Percentiles rank a stretch among this genome's conserved stretches.
phyloP scores from a whole-genome alignment of 2,888 invertebrate species.

The Drosophila ustulata region DNA sequence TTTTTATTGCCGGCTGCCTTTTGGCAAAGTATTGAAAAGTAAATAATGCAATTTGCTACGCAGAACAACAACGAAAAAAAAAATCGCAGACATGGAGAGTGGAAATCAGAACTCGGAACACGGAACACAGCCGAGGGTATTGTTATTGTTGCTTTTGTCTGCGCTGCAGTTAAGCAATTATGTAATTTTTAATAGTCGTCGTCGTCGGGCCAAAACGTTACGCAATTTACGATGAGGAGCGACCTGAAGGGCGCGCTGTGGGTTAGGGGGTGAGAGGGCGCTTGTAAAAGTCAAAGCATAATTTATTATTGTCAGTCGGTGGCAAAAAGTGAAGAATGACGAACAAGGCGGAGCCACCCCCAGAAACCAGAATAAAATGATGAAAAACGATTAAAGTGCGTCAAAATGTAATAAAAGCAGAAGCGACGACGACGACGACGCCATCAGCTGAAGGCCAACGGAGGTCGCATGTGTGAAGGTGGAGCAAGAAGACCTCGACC shows the following conservation, averaged over 20 bases:
- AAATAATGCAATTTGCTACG: slow-evolving; percentile 74
- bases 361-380: slow-evolving; percentile 42
- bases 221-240: slow-evolving; percentile 60
- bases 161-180: slow-evolving; percentile 71
- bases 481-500: slow-evolving; percentile 13
- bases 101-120: slow-evolving; percentile 15
- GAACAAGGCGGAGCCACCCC: slow-evolving; percentile 37
- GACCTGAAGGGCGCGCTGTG: background rate
- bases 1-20: slow-evolving; percentile 21
- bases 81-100: slow-evolving; percentile 14
- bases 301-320: slow-evolving; percentile 72
- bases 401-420: slow-evolving; percentile 59
- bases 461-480: slow-evolving; percentile 41
- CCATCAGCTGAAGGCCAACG: slow-evolving; percentile 20
- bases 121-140: slow-evolving; percentile 20
- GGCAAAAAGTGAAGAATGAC: slow-evolving; percentile 38
- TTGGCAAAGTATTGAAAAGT: slow-evolving; percentile 64
- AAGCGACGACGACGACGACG: slow-evolving; percentile 1
- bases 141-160: slow-evolving; percentile 40
- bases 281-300: slow-evolving; percentile 71
- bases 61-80: slow-evolving; percentile 25
- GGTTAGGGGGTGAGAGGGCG: slow-evolving; percentile 11
- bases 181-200: slow-evolving; percentile 75
- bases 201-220: slow-evolving; percentile 46
- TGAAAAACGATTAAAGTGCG: slow-evolving; percentile 61